Base-by-base conservation (phyloP, 1,140 invertebrate genomes). In the Conus betulinus region DNA sequence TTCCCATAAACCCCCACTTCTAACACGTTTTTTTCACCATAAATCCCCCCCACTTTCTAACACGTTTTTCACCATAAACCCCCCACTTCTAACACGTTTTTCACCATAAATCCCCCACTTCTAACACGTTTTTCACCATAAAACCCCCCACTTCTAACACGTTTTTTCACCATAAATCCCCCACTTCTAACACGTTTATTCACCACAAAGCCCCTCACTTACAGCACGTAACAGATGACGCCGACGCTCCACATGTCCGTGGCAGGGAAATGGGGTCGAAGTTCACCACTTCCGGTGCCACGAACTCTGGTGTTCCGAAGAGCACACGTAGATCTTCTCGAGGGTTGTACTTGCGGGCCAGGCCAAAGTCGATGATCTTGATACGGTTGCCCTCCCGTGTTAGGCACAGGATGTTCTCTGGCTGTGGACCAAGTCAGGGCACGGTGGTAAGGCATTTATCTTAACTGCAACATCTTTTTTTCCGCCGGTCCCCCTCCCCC, bases 221-320 rank as follows among this genome's bases (percentile, higher is more conserved):
- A 99, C 98, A 99, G 96, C 84, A 99, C 98, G 94, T 99, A 99
- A 94, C 98, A 98, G 91, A 99, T 99, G 87, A 99, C 98, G 11
- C 95, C 95, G 39, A 95, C 91, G 87, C 95, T 95, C 95, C 95
- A 95, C 98, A 99, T 98, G 93, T 99, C 98, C 4, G 98, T 97
- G 60, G 97, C 96, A 6, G 97, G 97, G 97, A 97, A 55, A 99
- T 97, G 0, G 97, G 97, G 93, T 99, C 98, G 94, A 98, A 99
- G 95, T 97, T 98, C 79, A 99, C 97, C 51, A 99, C 97, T 96
- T 99, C 98, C 0, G 98, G 98, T 1, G 98, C 97, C 91, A 99
- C 97, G 92, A 99, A 99, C 95, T 99, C 98, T 0, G 98, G 98
- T 0, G 98, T 99, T 17, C 98, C 98, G 90, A 93, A 94, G 78